Conservation (phyloP, 2,797 vertebrate genomes). For the Sebastes reedi region DNA sequence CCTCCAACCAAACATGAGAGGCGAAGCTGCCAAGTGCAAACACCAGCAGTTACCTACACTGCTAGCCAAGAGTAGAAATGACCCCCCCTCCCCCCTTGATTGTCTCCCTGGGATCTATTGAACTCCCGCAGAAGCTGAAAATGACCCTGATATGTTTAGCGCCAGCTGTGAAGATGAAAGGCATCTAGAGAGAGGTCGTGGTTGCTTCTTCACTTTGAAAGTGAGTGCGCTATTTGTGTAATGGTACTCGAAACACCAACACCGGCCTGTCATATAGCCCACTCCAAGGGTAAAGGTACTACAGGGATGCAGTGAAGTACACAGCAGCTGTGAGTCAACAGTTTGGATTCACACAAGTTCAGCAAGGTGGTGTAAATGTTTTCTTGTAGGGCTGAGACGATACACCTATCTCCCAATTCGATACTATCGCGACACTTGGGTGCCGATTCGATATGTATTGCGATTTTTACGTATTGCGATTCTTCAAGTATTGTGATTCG, state of each 20-base stretch:
- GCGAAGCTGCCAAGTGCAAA: constrained; percentile 43
- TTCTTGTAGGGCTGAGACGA: background rate
- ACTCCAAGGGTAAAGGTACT: constrained; percentile 26
- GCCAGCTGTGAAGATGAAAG: constrained; percentile 70
- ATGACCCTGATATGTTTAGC: constrained; percentile 58
- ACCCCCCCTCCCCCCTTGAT: constrained; percentile 7
- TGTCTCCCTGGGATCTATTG: constrained; percentile 58
- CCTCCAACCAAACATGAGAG: constrained; percentile 39
- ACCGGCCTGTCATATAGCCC: constrained; percentile 19
- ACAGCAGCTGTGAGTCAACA: background rate
- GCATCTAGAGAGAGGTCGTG: constrained; percentile 50
- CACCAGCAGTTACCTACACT: constrained; percentile 37
- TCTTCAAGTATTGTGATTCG: too few species aligned
- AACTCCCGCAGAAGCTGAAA: constrained; percentile 61
- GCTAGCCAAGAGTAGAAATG: constrained; percentile 38
- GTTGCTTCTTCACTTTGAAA: constrained; percentile 44
- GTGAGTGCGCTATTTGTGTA: constrained; percentile 56
- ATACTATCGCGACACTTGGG: too few species aligned
- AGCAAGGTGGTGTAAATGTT: background rate
- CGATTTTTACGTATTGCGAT: too few species aligned
- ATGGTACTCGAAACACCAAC: constrained; percentile 53
- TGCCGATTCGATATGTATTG: too few species aligned
- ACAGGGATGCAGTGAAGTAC: background rate
- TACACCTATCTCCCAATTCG: too few species aligned
- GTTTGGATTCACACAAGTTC: background rate